Base-by-base conservation (phyloP, 2,113 vertebrate species). In the Dromiciops gliroides region DNA sequence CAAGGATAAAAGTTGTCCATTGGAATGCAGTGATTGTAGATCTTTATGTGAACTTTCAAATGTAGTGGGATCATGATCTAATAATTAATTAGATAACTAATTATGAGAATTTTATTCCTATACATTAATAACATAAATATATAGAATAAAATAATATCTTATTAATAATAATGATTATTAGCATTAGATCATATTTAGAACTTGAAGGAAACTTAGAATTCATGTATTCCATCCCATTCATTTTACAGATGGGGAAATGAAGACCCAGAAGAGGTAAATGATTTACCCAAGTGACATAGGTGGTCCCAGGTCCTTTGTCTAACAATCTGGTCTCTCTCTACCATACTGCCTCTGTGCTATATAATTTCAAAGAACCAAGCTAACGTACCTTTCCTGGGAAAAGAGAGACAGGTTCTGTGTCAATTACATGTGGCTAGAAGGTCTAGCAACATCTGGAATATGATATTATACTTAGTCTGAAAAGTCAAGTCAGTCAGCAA, bases 341-440 rank as follows among this genome's bases (percentile, higher is more conserved):
- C 67, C 31, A 83, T 83, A 83, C 16, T n/a, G 2, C n/a, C 67
- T 44, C 67, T 83, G 16, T 83, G 16, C n/a, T 83, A 83, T 44
- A 44, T 19, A 22, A 8, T 2, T 37, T 0, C 60, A 67, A 67
- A 67, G 56, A 83, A 83, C n/a, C 67, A 83, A 83, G 67, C 8
- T 95, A 44, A 94, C 50, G 23, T 90, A 28, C 31, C 28, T 48
- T 94, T 88, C 67, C 9, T 92, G 44, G 92, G 94, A 95, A 48
- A 96, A 19, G 94, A 67, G 97, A 60, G 48, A 51, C n/a, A 60
- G n/a, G 83, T 7, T 83, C 49, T 88, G 28, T n/a, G 12, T 49
- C 92, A 53, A 31, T 93, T 89, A 75, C 19, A 22, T 83, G 19
- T 44, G 16, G 6, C n/a, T 7, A 44, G 19, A 83, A 95, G 28